These are phyloP conservation scores for Acanthurus leucopareius DNA, from an alignment of 2,797 vertebrate genomes.

Conservation along the genomic window DNA sequence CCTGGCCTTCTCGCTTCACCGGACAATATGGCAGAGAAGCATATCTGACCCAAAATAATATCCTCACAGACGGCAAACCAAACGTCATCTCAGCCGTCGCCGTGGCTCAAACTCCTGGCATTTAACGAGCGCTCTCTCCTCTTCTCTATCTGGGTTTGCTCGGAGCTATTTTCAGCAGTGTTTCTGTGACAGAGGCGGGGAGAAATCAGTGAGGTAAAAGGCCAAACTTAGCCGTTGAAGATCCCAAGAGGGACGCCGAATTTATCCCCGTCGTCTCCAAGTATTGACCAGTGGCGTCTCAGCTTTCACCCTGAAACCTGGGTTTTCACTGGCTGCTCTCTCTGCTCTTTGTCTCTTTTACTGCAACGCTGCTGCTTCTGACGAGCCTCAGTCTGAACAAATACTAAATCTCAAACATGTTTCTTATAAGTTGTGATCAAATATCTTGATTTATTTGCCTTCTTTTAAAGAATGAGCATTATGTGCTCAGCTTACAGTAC, in stretches of 20 bases:
- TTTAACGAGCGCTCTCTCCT: constrained; percentile 1
- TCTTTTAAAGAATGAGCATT: neutral
- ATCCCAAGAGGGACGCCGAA: constrained; percentile 70
- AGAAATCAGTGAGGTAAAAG: constrained; percentile 54
- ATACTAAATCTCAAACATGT: neutral
- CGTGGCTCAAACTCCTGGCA: constrained; percentile 40
- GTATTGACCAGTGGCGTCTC: constrained; percentile 76
- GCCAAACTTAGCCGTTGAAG: constrained; percentile 57
- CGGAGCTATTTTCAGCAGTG: constrained; percentile 67
- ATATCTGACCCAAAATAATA: constrained; percentile 68
- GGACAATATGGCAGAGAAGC: constrained; percentile 66
- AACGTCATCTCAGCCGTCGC: constrained; percentile 39
- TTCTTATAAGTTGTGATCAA: neutral
- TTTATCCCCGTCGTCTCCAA: constrained; percentile 68
- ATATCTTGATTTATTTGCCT: constrained; percentile 1
- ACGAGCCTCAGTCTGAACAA: constrained; percentile 3
- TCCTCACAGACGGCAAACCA: constrained; percentile 38
- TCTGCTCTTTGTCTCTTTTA: neutral
- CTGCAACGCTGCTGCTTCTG: constrained; percentile 4
- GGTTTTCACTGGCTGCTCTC: constrained; percentile 19
- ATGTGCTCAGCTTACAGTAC: neutral
- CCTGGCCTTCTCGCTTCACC: constrained; percentile 69
- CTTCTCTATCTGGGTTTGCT: constrained; percentile 25
- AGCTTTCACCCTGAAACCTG: constrained; percentile 65
- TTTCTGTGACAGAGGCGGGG: constrained; percentile 48